phyloP scores from a whole-genome alignment of 2,888 invertebrate species.

The Lepidochrysops patricia region DNA sequence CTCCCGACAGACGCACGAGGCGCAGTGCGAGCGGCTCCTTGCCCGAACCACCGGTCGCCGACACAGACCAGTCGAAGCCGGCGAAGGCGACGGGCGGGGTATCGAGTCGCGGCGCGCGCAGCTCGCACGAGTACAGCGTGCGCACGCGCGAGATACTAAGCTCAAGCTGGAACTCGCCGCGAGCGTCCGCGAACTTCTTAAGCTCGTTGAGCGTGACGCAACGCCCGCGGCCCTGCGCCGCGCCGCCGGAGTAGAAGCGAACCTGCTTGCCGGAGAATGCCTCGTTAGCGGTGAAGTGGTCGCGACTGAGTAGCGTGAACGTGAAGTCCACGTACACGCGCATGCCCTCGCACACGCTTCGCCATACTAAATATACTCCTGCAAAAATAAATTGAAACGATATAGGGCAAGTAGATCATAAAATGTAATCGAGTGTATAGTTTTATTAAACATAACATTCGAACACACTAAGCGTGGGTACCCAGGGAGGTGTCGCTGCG shows the following conservation, averaged over 20 bases:
- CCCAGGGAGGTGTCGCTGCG: slow-evolving; percentile 81
- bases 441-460: not conserved
- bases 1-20: slow-evolving; percentile 84
- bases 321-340: slow-evolving; percentile 86
- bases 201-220: slow-evolving; percentile 83
- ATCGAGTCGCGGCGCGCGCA: slow-evolving; percentile 75
- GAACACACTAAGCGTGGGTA: slow-evolving; percentile 19
- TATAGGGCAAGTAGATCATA: not conserved
- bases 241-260: slow-evolving; percentile 78
- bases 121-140: slow-evolving; percentile 83
- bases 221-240: slow-evolving; percentile 82
- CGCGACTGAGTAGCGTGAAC: slow-evolving; percentile 85
- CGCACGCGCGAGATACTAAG: slow-evolving; percentile 83
- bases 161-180: slow-evolving; percentile 87
- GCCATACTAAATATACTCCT: slow-evolving; percentile 86
- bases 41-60: slow-evolving; percentile 75
- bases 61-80: slow-evolving; percentile 87
- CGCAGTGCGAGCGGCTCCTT: slow-evolving; percentile 73
- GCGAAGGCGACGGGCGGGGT: slow-evolving; percentile 81
- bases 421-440: not conserved
- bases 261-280: slow-evolving; percentile 85
- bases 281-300: slow-evolving; percentile 88
- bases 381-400: slow-evolving; percentile 42
- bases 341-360: slow-evolving; percentile 83
- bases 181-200: slow-evolving; percentile 84